phyloP scores from a whole-genome alignment of 2,113 vertebrate species.

The Dromiciops gliroides region DNA sequence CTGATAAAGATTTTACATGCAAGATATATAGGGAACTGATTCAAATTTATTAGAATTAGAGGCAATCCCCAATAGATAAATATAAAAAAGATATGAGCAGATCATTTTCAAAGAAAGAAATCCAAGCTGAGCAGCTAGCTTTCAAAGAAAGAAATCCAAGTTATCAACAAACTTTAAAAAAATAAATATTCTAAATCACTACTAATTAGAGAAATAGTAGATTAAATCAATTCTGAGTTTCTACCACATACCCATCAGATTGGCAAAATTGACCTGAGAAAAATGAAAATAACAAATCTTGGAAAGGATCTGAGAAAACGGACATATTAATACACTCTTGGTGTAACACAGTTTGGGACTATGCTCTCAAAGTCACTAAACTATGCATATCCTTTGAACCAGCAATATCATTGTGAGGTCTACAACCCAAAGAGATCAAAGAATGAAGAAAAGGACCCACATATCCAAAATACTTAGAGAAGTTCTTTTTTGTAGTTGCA shows the following conservation, averaged over 20 bases:
- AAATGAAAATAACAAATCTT: neutral
- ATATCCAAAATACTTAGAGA: neutral
- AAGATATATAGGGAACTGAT: neutral
- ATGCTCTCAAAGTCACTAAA: neutral
- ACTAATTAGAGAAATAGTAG: neutral
- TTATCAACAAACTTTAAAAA: neutral
- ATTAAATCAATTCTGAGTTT: neutral
- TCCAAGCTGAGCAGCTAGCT: neutral
- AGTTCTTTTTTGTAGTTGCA: neutral
- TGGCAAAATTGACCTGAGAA: neutral
- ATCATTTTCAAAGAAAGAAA: neutral
- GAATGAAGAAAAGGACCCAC: neutral
- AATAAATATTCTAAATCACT: neutral
- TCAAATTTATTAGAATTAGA: neutral
- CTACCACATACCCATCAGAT: neutral
- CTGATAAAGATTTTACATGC: neutral
- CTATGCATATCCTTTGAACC: neutral
- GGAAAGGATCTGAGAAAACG: neutral
- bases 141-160: neutral
- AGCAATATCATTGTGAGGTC: neutral
- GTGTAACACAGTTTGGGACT: neutral
- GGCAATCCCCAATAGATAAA: neutral
- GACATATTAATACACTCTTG: neutral
- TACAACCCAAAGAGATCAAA: neutral
- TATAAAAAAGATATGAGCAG: neutral